These are phyloP conservation scores for Drosophila quasianomalipes DNA, from an alignment of 2,888 invertebrate species.

Conservation along the genomic window DNA sequence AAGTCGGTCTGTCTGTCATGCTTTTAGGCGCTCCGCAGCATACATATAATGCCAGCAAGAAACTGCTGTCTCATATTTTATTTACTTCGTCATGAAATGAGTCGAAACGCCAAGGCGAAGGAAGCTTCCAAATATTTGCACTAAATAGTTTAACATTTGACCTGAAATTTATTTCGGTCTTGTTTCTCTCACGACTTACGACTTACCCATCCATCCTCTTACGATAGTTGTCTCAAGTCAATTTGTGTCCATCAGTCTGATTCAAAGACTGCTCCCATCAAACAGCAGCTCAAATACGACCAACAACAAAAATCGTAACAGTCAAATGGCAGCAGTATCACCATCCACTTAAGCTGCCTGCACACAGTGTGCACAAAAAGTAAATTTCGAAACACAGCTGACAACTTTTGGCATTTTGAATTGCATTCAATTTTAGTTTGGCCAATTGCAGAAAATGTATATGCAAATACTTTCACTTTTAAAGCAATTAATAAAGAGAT, in stretches of 20 bases:
- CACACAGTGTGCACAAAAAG: conserved; percentile 47
- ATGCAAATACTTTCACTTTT: conserved; percentile 37
- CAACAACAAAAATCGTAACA: conserved; percentile 35
- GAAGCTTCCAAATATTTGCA: conserved; percentile 39
- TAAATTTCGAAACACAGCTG: conserved; percentile 13
- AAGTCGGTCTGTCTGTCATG: conserved; percentile 7
- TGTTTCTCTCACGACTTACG: conserved; percentile 1
- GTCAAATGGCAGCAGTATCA: background rate
- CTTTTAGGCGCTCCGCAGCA: conserved; percentile 37
- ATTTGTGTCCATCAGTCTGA: conserved; percentile 56
- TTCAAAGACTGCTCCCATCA: conserved; percentile 5
- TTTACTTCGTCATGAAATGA: conserved; percentile 69
- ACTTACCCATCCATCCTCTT: background rate
- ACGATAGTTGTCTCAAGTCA: conserved; percentile 61
- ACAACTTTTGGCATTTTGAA: conserved; percentile 48
- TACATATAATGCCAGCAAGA: conserved; percentile 39
- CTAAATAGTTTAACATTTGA: conserved; percentile 74
- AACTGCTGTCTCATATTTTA: conserved; percentile 67
- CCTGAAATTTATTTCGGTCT: conserved; percentile 55
- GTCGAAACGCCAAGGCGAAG: conserved; percentile 43
- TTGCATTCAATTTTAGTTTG: conserved; percentile 53
- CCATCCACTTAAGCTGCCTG: background rate
- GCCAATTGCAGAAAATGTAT: conserved; percentile 35
- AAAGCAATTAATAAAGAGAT: conserved; percentile 64
- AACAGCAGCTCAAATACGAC: conserved; percentile 26